Percentiles rank a stretch among this genome's conserved stretches.
Conservation (phyloP, 2,113 vertebrate genomes). For the Symphodus melops region DNA sequence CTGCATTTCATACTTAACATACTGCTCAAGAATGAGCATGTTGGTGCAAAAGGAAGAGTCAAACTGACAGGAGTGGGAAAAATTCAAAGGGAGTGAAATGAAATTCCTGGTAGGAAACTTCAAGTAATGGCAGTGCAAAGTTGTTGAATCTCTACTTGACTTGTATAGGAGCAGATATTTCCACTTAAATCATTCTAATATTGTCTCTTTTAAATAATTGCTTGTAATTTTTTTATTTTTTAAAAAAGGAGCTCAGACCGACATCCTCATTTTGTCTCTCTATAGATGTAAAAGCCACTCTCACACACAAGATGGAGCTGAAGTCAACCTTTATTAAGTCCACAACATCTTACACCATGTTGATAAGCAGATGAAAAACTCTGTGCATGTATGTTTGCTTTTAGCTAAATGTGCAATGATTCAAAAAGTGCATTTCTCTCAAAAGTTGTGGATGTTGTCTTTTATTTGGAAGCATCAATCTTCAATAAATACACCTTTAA, state of each 20-base stretch:
- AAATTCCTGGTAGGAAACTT: background rate
- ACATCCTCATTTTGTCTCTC: background rate
- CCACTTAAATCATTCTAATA: background rate
- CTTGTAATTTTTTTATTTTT: background rate
- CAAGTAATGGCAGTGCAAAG: background rate
- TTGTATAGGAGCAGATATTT: background rate
- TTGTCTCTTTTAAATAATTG: background rate
- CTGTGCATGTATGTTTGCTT: background rate
- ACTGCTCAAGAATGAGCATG: slow-evolving; percentile 10
- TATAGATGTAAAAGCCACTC: background rate
- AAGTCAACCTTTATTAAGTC: background rate
- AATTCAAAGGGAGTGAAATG: background rate
- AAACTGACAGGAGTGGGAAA: background rate
- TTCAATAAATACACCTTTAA: background rate
- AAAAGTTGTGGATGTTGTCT: background rate
- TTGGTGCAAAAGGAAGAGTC: background rate
- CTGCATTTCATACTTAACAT: background rate
- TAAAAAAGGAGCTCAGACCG: background rate
- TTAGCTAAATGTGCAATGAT: background rate
- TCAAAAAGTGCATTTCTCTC: background rate
- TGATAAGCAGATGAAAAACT: background rate
- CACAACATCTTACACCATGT: background rate
- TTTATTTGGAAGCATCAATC: background rate
- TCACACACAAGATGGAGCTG: background rate
- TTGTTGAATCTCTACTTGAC: background rate